phyloP scores from a whole-genome alignment of 2,888 invertebrate species.

The Drosophila colorata region DNA sequence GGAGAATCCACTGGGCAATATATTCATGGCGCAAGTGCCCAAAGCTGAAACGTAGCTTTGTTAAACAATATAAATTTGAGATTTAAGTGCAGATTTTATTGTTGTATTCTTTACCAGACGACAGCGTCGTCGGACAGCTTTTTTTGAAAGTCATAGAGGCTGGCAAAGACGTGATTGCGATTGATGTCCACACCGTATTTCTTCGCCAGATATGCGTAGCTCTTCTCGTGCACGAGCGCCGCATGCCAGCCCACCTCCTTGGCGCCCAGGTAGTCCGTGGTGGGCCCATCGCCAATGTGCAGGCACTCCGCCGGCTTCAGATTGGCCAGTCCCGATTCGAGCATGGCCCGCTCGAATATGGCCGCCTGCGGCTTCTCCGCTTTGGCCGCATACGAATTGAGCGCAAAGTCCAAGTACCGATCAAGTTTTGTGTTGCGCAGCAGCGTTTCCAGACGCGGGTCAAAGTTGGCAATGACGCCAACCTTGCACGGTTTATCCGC shows the following conservation, averaged over 20 bases:
- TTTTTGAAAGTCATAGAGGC: constrained; percentile 86
- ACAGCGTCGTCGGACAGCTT: constrained; percentile 81
- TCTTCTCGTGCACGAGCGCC: constrained; percentile 85
- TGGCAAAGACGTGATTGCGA: constrained; percentile 85
- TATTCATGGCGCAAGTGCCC: constrained; percentile 85
- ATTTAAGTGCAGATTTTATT: constrained; percentile 11
- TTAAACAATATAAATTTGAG: constrained; percentile 5
- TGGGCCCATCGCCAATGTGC: constrained; percentile 93
- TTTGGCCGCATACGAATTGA: constrained; percentile 91
- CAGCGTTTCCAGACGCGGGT: constrained; percentile 91
- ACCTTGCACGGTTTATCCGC: constrained; percentile 82
- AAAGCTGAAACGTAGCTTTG: constrained; percentile 26
- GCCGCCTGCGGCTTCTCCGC: constrained; percentile 90
- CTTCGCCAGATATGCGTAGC: constrained; percentile 79
- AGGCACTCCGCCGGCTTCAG: constrained; percentile 88
- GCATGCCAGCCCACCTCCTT: constrained; percentile 91
- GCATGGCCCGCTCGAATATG: constrained; percentile 90
- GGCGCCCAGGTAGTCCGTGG: constrained; percentile 92
- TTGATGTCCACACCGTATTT: constrained; percentile 85
- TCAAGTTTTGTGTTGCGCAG: constrained; percentile 89
- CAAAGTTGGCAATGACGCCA: constrained; percentile 95
- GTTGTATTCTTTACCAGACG: constrained; percentile 75
- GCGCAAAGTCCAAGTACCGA: constrained; percentile 91
- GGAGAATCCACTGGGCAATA: constrained; percentile 87
- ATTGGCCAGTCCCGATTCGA: constrained; percentile 84